phyloP scores from a whole-genome alignment of 2,888 invertebrate genomes.

The Pseudanteris insignis region DNA sequence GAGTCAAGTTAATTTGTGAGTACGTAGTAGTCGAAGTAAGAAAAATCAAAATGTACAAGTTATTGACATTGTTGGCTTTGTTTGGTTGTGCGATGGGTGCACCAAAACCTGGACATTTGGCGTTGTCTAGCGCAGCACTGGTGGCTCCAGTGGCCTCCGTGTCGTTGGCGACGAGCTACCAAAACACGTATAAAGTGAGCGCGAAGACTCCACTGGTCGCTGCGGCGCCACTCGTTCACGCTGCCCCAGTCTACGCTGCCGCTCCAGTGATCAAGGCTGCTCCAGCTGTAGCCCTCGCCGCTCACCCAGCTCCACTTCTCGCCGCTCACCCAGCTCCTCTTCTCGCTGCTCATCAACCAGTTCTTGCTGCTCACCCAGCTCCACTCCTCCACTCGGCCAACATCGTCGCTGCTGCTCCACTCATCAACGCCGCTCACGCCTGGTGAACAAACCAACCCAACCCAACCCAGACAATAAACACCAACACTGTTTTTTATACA shows the following conservation, averaged over 20 bases:
- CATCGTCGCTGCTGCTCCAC: not conserved
- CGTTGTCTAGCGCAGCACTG: conserved; percentile 43
- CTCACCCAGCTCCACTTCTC: not conserved
- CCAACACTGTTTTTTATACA: no score
- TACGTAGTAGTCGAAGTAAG: not conserved
- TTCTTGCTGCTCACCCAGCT: conserved; percentile 1
- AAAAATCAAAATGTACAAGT: conserved; percentile 50
- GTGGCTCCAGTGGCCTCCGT: conserved; percentile 32
- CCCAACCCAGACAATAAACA: no score
- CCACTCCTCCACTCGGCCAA: not conserved
- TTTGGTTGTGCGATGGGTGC: conserved; percentile 65
- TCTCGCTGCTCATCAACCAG: not conserved
- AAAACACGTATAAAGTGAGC: conserved; percentile 68
- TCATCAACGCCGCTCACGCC: not conserved
- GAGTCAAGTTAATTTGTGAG: no score
- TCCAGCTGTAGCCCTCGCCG: conserved; percentile 3
- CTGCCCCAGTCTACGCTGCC: conserved; percentile 49
- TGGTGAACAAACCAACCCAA: not conserved
- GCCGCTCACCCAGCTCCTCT: conserved; percentile 2
- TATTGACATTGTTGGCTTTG: conserved; percentile 48
- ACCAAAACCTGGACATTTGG: conserved; percentile 34
- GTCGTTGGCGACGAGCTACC: conserved; percentile 57
- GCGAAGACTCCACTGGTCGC: conserved; percentile 20
- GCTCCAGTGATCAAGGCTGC: conserved; percentile 3
- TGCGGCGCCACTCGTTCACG: conserved; percentile 45